These are phyloP conservation scores for Drosophila atroscutellata DNA, from an alignment of 2,888 invertebrate species.

Conservation along the genomic window DNA sequence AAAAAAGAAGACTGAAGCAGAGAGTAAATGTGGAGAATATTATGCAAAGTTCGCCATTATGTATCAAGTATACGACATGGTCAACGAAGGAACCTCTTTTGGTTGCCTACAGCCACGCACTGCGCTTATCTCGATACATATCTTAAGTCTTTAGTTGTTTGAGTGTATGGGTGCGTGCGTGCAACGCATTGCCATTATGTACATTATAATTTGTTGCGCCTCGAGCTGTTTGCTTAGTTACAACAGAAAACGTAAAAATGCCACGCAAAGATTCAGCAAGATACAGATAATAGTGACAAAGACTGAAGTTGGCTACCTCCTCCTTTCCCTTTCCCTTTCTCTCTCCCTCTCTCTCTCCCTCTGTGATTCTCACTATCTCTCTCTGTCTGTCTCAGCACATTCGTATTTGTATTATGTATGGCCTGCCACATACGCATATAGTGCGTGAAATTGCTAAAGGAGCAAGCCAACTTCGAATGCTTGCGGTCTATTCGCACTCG, in stretches of 20 bases:
- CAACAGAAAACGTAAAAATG: conserved; percentile 71
- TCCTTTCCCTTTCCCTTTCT: not conserved
- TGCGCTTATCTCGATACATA: conserved; percentile 38
- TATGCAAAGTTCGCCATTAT: conserved; percentile 70
- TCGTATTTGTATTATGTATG: conserved; percentile 53
- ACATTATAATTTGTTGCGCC: conserved; percentile 77
- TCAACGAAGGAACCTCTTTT: conserved; percentile 45
- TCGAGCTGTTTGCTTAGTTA: conserved; percentile 69
- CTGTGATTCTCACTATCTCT: not conserved
- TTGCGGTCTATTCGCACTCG: conserved; percentile 2
- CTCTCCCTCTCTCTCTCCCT: not conserved
- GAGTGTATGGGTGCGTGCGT: conserved; percentile 19
- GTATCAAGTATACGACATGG: conserved; percentile 66
- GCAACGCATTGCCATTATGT: conserved; percentile 61
- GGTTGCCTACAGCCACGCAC: conserved; percentile 44
- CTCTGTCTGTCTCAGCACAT: conserved; percentile 44
- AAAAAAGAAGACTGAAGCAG: not conserved
- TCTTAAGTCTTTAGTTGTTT: conserved; percentile 41
- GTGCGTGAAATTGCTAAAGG: conserved; percentile 62
- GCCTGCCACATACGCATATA: conserved; percentile 46
- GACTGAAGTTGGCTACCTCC: not conserved
- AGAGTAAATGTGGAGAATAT: conserved; percentile 41
- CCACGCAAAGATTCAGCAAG: conserved; percentile 39
- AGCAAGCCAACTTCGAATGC: conserved; percentile 27
- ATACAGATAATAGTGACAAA: conserved; percentile 14